Evolutionary conservation across 2,888 invertebrate genomes (phyloP), one percentile per base, ranked within the genome.

Genomic region (Microchrysa polita): DNA sequence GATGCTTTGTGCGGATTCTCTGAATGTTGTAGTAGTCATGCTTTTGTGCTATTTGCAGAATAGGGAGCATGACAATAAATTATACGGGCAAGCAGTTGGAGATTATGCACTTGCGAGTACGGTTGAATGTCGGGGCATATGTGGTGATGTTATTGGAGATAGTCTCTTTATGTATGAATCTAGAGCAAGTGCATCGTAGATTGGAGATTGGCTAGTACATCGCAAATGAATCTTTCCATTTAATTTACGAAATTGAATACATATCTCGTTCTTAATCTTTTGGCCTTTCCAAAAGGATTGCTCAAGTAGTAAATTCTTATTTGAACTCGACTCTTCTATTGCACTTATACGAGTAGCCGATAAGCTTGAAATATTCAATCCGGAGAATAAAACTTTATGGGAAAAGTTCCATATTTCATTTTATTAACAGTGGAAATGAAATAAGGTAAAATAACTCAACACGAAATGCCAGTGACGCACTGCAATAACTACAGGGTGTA

Each of bases 401-500:
- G n/a, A 18, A 53, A 18, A 57, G 18, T 57, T 14, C 27, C 20
- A 34, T 61, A 27, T 61, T 61, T 34, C 27, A 34, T 61, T 4
- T 9, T 16, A 5, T 20, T n/a, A n/a, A n/a, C 22, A 55, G 55
- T 20, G 20, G 16, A 20, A 48, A 12, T 18, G 1, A 67, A 23
- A 67, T 42, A 48, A 67, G 22, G 48, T 7, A 52, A 22, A 22
- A 52, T n/a, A 44, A 20, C 67, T 67, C 67, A 44, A 14, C 67
- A 67, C 42, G 67, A 67, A 34, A 48, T 22, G 52, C 67, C 55
- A 55, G 7, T 20, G 22, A 18, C 55, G 18, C 55, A 20, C 55
- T 55, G 55, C 18, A 55, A 16, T 55, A 55, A 20, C 55, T 55
- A 55, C 55, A 55, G 55, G 60, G 60, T 34, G 27, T n/a, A 23